Evolutionary conservation across 2,113 vertebrate species (phyloP).

Genomic region (Corvus hawaiiensis): DNA sequence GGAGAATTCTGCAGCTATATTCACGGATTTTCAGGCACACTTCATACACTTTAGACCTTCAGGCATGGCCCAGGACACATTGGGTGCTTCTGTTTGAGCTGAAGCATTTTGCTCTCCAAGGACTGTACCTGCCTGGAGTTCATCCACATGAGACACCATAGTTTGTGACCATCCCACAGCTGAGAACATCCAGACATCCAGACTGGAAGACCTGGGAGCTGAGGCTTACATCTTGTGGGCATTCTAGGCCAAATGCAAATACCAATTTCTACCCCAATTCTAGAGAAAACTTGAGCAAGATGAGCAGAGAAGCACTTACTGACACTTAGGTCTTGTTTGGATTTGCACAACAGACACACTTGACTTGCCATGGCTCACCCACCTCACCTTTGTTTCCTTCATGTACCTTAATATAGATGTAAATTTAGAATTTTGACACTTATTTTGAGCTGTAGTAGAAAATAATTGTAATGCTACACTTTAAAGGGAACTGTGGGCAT

Average conservation of each 20-base stretch:
- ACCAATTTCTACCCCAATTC: not conserved
- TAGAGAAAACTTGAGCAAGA: not conserved
- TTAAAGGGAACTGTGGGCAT: not conserved
- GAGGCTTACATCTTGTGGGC: not conserved
- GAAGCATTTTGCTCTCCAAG: not conserved
- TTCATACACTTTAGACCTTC: not conserved
- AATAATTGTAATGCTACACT: not conserved
- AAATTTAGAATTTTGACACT: not conserved
- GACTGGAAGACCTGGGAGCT: not conserved
- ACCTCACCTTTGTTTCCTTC: not conserved
- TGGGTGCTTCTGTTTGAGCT: not conserved
- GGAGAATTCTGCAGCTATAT: not conserved
- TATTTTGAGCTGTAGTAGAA: not conserved
- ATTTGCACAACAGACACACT: not conserved
- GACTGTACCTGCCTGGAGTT: not conserved
- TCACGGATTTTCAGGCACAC: not conserved
- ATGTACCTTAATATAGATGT: not conserved
- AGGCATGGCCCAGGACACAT: fast-evolving
- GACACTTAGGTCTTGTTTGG: not conserved
- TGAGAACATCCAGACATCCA: not conserved
- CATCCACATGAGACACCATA: not conserved
- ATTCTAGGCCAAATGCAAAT: not conserved
- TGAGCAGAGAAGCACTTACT: not conserved
- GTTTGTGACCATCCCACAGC: fast-evolving
- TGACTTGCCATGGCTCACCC: not conserved